Conservation (phyloP, 2,113 vertebrate species). For the Otis tarda region DNA sequence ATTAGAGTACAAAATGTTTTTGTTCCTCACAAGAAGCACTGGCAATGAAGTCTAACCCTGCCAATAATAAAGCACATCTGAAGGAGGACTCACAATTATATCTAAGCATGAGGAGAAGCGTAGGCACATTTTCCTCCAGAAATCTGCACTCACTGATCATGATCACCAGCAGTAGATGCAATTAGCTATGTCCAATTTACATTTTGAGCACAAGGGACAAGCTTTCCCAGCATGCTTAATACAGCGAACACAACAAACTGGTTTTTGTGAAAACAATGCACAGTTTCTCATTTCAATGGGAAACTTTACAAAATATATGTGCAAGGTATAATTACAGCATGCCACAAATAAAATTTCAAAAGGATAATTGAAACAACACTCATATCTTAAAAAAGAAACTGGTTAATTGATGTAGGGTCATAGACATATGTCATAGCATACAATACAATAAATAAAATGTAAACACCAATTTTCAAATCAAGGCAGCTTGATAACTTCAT, state of each 20-base stretch:
- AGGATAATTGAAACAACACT: conserved; percentile 40
- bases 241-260: conserved; percentile 30
- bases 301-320: conserved; percentile 28
- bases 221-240: conserved; percentile 17
- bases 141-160: neutral
- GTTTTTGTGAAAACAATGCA: neutral
- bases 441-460: conserved; percentile 22
- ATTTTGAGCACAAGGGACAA: conserved; percentile 35
- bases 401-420: conserved; percentile 23
- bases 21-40: neutral
- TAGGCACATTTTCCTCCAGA: conserved; percentile 24
- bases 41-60: neutral
- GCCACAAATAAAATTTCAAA: conserved; percentile 40
- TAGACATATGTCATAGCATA: neutral
- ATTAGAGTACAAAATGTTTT: neutral
- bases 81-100: neutral
- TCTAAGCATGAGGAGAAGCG: neutral
- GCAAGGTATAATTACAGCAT: conserved; percentile 28
- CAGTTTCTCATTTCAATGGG: conserved; percentile 15
- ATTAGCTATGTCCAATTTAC: conserved; percentile 59
- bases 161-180: conserved; percentile 29
- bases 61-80: neutral
- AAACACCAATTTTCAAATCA: conserved; percentile 64
- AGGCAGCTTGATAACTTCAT: conserved; percentile 3
- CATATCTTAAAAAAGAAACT: conserved; percentile 32